Percentiles rank a stretch among this genome's conserved stretches.
These are phyloP conservation scores for Leucophenga varia DNA, from an alignment of 1,140 invertebrate species.

Conservation along the genomic window DNA sequence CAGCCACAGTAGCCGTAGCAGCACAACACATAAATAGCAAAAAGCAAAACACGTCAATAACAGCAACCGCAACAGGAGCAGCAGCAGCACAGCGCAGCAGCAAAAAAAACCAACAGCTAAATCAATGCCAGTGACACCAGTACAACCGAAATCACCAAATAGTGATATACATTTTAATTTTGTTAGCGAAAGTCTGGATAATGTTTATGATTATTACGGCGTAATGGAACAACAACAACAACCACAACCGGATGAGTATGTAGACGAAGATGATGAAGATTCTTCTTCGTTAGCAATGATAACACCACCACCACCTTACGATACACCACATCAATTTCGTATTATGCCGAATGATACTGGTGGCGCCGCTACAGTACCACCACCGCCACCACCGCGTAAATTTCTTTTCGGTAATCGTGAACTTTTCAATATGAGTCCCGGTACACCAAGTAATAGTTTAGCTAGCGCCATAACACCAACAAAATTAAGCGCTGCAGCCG, in stretches of 20 bases:
- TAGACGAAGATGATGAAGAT: conserved; percentile 24
- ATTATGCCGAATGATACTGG: background rate
- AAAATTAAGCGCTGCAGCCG: conserved; percentile 44
- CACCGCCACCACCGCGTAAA: conserved; percentile 37
- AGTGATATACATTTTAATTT: conserved; percentile 16
- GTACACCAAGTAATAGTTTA: conserved; percentile 11
- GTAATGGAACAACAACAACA: conserved; percentile 12
- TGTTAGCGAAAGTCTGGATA: no score
- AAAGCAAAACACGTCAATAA: background rate
- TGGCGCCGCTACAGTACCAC: conserved; percentile 6
- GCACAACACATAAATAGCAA: conserved; percentile 4
- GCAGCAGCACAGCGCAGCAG: conserved; percentile 14
- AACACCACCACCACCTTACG: conserved; percentile 50
- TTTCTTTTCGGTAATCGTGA: conserved; percentile 50
- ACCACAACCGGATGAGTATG: background rate
- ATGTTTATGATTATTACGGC: conserved; percentile 26
- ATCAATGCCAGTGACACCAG: conserved; percentile 50
- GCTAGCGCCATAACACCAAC: conserved; percentile 47
- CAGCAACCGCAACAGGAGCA: conserved; percentile 15
- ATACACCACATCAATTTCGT: conserved; percentile 29
- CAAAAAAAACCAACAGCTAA: conserved; percentile 28
- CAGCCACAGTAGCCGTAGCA: conserved; percentile 10
- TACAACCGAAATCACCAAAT: conserved; percentile 46
- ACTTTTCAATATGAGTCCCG: conserved; percentile 46
- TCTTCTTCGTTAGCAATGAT: conserved; percentile 51